These are phyloP conservation scores for Hydropsyche tenuis DNA, from an alignment of 1,140 invertebrate genomes.

Conservation along the genomic window DNA sequence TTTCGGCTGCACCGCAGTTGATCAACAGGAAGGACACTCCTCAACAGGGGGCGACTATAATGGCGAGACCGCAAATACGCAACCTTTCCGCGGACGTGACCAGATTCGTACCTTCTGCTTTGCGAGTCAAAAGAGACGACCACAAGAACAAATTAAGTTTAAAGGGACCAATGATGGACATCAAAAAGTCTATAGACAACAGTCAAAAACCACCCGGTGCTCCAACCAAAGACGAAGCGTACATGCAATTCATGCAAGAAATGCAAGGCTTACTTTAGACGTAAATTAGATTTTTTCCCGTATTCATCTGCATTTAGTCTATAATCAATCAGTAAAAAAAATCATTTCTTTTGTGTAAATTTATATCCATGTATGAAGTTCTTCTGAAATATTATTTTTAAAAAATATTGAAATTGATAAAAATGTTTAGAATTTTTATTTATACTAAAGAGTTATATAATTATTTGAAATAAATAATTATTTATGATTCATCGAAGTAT, in stretches of 20 bases:
- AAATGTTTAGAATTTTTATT: no score
- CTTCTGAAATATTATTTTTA: no score
- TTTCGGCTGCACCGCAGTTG: constrained; percentile 83
- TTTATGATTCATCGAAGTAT: no score
- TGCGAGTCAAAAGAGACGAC: constrained; percentile 88
- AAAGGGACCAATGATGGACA: constrained; percentile 57
- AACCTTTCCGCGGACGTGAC: constrained; percentile 95
- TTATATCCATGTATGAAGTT: no score
- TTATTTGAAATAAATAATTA: no score
- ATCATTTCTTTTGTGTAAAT: no score
- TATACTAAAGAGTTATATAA: no score
- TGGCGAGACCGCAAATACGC: constrained; percentile 93
- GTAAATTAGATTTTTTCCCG: neutral
- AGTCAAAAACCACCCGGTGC: constrained; percentile 52
- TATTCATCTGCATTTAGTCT: no score
- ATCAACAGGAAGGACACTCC: constrained; percentile 70
- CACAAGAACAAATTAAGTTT: constrained; percentile 61
- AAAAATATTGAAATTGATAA: no score
- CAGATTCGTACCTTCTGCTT: constrained; percentile 89
- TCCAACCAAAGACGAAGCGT: constrained; percentile 95
- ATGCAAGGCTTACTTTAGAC: constrained; percentile 92
- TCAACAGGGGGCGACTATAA: constrained; percentile 80
- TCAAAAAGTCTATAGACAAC: constrained; percentile 50
- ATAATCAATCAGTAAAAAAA: no score
- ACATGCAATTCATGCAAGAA: constrained; percentile 98